Evolutionary conservation across 35 echinoderm and acorn worm genomes (phyloP).

Genomic region (Patiria miniata): DNA sequence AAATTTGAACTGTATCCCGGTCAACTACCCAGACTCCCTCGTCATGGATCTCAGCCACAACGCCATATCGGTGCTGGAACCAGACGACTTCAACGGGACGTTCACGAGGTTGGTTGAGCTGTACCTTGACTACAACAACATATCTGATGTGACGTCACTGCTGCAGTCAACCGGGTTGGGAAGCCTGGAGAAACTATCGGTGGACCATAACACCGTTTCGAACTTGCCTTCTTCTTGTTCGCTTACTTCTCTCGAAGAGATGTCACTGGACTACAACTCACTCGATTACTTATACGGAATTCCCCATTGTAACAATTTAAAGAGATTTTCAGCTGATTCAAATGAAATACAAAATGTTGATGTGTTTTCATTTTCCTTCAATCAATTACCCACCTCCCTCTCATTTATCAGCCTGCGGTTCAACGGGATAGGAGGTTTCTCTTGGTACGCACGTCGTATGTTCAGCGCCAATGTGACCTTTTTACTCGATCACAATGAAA

Average conservation of each 20-base stretch:
- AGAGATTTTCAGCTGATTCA: background rate
- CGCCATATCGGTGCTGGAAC: background rate
- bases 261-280: background rate
- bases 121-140: conserved; percentile 21
- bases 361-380: background rate
- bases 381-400: background rate
- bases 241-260: background rate
- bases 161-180: background rate
- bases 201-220: background rate
- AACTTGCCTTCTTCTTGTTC: background rate
- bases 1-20: background rate
- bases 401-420: background rate
- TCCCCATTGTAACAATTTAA: background rate
- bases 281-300: background rate
- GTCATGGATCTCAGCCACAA: conserved; percentile 21
- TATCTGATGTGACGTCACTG: conserved; percentile 17
- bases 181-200: background rate
- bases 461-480: no score
- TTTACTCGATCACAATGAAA: no score
- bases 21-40: conserved; percentile 12
- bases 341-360: background rate
- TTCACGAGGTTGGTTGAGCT: background rate
- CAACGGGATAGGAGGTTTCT: background rate
- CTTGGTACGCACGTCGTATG: no score
- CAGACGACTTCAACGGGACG: background rate